A percentile compares a stretch with the other conserved stretches of the same genome.
Evolutionary conservation across 2,113 vertebrate genomes (phyloP).

Genomic region (Pseudopipra pipra): DNA sequence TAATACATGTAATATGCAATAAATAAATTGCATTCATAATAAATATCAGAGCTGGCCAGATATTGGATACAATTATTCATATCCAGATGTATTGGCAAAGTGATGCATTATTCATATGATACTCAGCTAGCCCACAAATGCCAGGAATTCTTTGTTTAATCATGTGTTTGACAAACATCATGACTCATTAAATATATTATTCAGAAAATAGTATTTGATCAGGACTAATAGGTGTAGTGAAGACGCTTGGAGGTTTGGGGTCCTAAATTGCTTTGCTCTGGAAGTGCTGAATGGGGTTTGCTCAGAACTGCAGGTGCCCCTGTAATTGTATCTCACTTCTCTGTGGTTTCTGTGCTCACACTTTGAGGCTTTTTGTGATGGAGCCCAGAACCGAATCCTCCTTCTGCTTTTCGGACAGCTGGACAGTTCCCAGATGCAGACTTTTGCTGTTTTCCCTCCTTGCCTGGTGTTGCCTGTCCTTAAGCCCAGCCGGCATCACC

Average conservation of each 20-base stretch:
- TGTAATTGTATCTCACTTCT: not conserved
- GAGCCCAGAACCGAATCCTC: not conserved
- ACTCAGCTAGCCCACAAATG: constrained; percentile 19
- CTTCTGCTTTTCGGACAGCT: not conserved
- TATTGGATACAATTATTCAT: constrained; percentile 36
- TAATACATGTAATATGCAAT: constrained; percentile 4
- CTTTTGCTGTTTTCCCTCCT: not conserved
- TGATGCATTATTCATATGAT: constrained; percentile 51
- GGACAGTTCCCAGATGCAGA: not conserved
- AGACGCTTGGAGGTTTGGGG: not conserved
- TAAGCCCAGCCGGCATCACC: not conserved
- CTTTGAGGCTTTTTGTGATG: not conserved
- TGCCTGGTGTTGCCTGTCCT: not conserved
- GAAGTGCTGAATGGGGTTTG: not conserved
- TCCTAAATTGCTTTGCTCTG: not conserved
- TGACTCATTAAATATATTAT: constrained; percentile 47
- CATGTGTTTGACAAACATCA: constrained; percentile 64
- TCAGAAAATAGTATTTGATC: constrained; percentile 49
- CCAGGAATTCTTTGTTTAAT: constrained; percentile 65
- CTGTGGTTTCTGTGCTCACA: not conserved
- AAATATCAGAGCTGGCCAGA: constrained; percentile 1
- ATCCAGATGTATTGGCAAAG: not conserved
- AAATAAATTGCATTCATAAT: constrained; percentile 44
- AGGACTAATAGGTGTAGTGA: not conserved
- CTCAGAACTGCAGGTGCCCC: not conserved